Conservation (phyloP, 2,888 invertebrate genomes). For the Hemithea aestivaria region DNA sequence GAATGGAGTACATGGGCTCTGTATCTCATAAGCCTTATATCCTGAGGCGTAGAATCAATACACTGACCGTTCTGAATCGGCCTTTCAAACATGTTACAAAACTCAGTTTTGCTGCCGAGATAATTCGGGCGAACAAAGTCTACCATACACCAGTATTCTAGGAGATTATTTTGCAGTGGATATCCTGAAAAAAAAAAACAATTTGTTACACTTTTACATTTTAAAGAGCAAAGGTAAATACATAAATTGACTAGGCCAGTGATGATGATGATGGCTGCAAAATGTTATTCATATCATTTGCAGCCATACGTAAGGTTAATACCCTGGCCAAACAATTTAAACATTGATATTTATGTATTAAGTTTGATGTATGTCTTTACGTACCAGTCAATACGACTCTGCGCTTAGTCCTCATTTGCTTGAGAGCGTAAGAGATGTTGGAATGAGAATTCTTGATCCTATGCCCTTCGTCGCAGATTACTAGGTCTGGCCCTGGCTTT, state of each 20-base stretch:
- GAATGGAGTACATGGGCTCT: conserved; percentile 97
- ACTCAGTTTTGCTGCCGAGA: conserved; percentile 97
- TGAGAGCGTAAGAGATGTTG: conserved; percentile 95
- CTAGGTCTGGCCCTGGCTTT: conserved; percentile 94
- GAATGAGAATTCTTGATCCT: conserved; percentile 99
- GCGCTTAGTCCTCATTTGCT: conserved; percentile 95
- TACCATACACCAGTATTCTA: conserved; percentile 99
- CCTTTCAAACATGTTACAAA: conserved; percentile 98
- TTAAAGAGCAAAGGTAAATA: too few species aligned
- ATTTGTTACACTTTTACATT: not conserved
- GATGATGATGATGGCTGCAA: too few species aligned
- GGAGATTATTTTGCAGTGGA: conserved; percentile 97
- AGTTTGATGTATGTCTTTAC: conserved; percentile 5
- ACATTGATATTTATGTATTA: too few species aligned
- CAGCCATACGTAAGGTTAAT: too few species aligned
- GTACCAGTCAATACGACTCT: conserved; percentile 94
- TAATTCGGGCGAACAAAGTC: conserved; percentile 99
- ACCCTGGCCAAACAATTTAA: too few species aligned
- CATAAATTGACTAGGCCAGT: too few species aligned
- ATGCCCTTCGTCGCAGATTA: conserved; percentile 98
- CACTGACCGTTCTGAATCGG: conserved; percentile 99
- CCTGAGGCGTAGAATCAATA: conserved; percentile 96
- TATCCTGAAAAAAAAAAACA: conserved; percentile 79
- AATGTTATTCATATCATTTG: too few species aligned
- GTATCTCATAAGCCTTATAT: conserved; percentile 95